Base-by-base conservation (phyloP, 2,888 invertebrate genomes). In the Leucoptera coffeella region DNA sequence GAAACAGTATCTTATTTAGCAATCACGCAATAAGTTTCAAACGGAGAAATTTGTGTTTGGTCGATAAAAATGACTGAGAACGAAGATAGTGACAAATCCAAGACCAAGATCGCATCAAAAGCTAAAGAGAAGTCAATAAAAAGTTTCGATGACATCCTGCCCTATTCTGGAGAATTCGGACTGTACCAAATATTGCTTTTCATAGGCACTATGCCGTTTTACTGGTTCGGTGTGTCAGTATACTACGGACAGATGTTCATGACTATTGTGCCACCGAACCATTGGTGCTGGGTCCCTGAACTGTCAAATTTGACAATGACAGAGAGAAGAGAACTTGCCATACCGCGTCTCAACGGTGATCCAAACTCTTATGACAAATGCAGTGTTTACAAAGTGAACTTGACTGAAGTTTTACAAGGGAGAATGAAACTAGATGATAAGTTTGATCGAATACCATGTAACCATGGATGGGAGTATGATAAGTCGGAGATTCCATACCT, bases 271-370 rank as follows among this genome's bases (percentile, higher is more conserved):
- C 17, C 33, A 14, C 15, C 17, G 3, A 25, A 31, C 14, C 24
- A 33, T 17, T 33, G 33, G 33, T 33, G 33, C 26, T 29, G 33
- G 30, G 27, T 33, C 12, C 31, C 33, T 7, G 33, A 33, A 20
- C 14, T 33, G 4, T 28, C 25, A 13, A 33, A 33, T 22, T 27
- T 33, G 9, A 33, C 33, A 7, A 24, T 13, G 1, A 12, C 23
- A 4, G 31, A 33, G 15, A 25, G 33, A 22, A 25, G 27, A 12
- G 22, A n/a, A 7, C 12, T 33, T 2, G 33, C 31, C 7, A 33
- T 33, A 26, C 33, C 33, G 6, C 15, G 11, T 2, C 31, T 31
- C 4, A 28, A 27, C 8, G 23, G 12, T 20, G 20, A 2, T 8
- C 12, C 23, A 15, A 29, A 23, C 10, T 29, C 28, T 12, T 26